Evolutionary conservation across 2,888 invertebrate genomes (phyloP).

Genomic region (Aphidius colemani): DNA sequence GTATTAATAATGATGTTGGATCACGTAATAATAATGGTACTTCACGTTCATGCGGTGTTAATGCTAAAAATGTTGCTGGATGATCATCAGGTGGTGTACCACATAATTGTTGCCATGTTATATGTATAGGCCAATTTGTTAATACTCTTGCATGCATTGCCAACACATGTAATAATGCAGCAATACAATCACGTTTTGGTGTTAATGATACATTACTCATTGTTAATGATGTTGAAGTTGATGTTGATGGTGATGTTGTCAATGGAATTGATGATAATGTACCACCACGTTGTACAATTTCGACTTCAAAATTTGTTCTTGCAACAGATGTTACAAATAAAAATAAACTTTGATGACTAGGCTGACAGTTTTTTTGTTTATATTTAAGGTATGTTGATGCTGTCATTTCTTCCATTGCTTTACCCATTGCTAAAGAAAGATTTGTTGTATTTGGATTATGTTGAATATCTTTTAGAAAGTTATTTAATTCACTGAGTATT

Average conservation of each 20-base stretch:
- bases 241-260: too few relatives aligned
- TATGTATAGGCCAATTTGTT: conserved; percentile 67
- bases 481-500: conserved; percentile 62
- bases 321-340: conserved; percentile 88
- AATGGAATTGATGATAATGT: conserved; percentile 62
- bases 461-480: conserved; percentile 72
- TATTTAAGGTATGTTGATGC: conserved; percentile 83
- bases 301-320: conserved; percentile 90
- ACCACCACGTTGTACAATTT: conserved; percentile 88
- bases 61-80: conserved; percentile 49
- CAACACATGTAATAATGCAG: conserved; percentile 85
- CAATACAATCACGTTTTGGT: conserved; percentile 80
- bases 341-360: conserved; percentile 76
- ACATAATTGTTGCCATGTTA: conserved; percentile 65
- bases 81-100: conserved; percentile 54
- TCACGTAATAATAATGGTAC: conserved; percentile 88
- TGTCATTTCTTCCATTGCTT: conserved; percentile 94
- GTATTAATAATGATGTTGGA: conserved; percentile 83
- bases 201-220: conserved; percentile 64
- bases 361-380: conserved; percentile 71
- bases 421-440: conserved; percentile 85
- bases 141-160: conserved; percentile 83
- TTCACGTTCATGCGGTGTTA: conserved; percentile 62
- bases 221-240: conserved; percentile 51
- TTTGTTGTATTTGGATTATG: conserved; percentile 70